Evolutionary conservation across 2,113 vertebrate species (phyloP).

Genomic region (Manacus vitellinus): DNA sequence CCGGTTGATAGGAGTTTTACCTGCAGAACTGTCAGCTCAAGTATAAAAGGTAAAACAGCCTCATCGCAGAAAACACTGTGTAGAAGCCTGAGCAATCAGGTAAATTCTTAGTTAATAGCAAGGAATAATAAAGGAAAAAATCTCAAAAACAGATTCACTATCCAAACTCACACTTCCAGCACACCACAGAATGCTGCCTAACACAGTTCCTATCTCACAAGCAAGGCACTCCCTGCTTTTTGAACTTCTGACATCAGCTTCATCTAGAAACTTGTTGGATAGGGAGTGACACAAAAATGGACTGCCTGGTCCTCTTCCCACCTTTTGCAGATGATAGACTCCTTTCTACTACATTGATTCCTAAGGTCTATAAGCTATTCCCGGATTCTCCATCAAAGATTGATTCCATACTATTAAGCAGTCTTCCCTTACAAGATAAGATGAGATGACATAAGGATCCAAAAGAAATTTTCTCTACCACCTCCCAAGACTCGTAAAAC

Average conservation of each 20-base stretch:
- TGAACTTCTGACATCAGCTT: background rate
- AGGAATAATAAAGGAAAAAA: background rate
- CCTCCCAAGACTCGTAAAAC: background rate
- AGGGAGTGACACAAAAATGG: background rate
- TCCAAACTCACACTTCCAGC: background rate
- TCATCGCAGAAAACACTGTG: background rate
- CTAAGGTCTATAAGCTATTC: background rate
- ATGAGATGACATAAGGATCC: background rate
- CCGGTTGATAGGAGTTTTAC: background rate
- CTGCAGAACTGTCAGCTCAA: background rate
- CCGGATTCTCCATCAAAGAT: background rate
- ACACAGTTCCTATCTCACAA: background rate
- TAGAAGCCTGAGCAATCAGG: background rate
- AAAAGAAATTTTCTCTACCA: background rate
- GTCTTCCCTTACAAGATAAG: background rate
- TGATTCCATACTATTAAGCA: background rate
- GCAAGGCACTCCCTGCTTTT: background rate
- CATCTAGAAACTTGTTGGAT: background rate
- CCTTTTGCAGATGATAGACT: background rate
- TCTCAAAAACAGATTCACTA: fast-evolving
- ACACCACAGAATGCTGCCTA: background rate
- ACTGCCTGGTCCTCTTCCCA: background rate
- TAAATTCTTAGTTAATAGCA: background rate
- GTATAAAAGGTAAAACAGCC: background rate
- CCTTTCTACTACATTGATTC: background rate